These are phyloP conservation scores for Ceriagrion tenellum DNA, from an alignment of 2,888 invertebrate species.

Conservation along the genomic window DNA sequence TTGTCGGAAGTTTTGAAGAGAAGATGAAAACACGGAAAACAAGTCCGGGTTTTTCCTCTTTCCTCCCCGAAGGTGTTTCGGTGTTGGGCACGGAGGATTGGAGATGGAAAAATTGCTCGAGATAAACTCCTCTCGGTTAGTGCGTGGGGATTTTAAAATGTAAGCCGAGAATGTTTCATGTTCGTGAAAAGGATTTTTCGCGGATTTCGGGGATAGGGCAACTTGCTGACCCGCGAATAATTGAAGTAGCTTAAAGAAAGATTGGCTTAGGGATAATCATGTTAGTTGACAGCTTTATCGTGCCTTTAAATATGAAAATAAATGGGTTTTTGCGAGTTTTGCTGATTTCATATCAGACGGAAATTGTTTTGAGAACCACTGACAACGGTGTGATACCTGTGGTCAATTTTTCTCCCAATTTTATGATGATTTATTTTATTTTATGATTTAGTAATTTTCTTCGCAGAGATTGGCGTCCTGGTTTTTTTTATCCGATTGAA, in stretches of 20 bases:
- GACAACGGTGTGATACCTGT: too few relatives aligned
- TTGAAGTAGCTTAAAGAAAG: neutral
- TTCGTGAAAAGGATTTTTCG: neutral
- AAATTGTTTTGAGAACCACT: too few relatives aligned
- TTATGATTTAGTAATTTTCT: too few relatives aligned
- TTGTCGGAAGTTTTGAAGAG: constrained; percentile 56
- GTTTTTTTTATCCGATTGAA: too few relatives aligned
- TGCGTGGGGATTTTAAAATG: neutral
- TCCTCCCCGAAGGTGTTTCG: neutral
- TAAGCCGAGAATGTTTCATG: neutral
- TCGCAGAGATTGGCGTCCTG: too few relatives aligned
- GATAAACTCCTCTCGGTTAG: constrained; percentile 20
- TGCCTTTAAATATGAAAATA: too few relatives aligned
- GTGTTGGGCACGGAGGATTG: neutral
- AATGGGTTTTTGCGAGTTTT: too few relatives aligned
- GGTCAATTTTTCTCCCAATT: too few relatives aligned
- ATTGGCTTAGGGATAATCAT: neutral
- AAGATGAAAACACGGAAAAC: constrained; percentile 11
- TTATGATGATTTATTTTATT: too few relatives aligned
- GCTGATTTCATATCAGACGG: too few relatives aligned
- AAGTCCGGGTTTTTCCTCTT: neutral
- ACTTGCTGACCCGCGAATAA: neutral
- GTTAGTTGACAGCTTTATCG: neutral
- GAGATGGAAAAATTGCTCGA: constrained; percentile 21
- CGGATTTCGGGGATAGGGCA: neutral